phyloP scores from a whole-genome alignment of 2,888 invertebrate species.

The Xiphydria camelus region DNA sequence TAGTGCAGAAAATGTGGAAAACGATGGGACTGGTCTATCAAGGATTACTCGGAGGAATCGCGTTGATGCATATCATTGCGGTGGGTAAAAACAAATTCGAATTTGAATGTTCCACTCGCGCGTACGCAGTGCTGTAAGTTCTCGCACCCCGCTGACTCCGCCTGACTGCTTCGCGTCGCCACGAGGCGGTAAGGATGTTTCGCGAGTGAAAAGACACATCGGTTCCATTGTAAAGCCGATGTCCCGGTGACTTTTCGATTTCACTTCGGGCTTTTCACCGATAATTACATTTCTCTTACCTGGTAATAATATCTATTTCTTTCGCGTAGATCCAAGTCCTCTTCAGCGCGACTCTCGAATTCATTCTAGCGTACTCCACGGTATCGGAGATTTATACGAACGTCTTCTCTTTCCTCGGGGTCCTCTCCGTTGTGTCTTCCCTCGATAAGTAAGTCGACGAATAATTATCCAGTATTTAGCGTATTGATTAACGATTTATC shows the following conservation, averaged over 20 bases:
- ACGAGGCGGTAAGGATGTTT: no score
- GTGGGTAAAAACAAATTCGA: slow-evolving; percentile 28
- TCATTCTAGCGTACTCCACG: slow-evolving; percentile 34
- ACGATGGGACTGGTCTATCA: slow-evolving; percentile 46
- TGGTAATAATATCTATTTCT: not conserved
- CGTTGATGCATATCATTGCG: slow-evolving; percentile 49
- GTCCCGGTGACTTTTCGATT: not conserved
- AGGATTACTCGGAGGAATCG: slow-evolving; percentile 52
- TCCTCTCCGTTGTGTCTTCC: slow-evolving; percentile 41
- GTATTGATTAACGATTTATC: no score
- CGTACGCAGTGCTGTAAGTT: not conserved
- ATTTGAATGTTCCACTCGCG: not conserved
- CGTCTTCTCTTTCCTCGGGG: slow-evolving; percentile 43
- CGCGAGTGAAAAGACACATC: no score
- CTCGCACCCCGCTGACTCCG: no score
- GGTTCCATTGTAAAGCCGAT: no score
- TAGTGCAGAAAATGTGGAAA: slow-evolving; percentile 44
- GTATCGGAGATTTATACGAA: slow-evolving; percentile 45
- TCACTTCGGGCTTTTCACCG: not conserved
- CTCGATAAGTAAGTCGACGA: slow-evolving; percentile 51
- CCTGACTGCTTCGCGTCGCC: no score
- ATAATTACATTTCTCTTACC: not conserved
- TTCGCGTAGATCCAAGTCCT: slow-evolving; percentile 40
- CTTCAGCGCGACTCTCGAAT: slow-evolving; percentile 34
- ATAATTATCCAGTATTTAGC: no score